These are phyloP conservation scores for Crotalus helleri DNA, from an alignment of 2,113 vertebrate genomes.

Conservation along the genomic window DNA sequence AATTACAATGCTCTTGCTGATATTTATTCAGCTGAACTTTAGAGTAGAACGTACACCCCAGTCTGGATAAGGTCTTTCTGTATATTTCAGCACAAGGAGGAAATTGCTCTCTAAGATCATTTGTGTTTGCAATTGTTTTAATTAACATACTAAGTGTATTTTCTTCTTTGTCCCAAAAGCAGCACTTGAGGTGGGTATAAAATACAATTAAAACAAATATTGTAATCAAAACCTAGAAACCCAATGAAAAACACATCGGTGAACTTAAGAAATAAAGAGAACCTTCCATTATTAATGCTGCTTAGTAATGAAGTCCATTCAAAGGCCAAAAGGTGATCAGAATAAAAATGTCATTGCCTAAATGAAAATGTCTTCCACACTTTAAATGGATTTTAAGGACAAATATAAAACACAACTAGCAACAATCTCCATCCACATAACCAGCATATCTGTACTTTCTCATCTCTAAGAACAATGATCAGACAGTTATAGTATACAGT, in stretches of 20 bases:
- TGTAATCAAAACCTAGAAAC: background rate
- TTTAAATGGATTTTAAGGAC: background rate
- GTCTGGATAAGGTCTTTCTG: constrained; percentile 62
- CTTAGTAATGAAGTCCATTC: background rate
- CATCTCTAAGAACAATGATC: background rate
- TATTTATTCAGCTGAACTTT: constrained; percentile 81
- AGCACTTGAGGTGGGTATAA: background rate
- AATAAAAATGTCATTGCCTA: background rate
- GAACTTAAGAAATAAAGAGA: background rate
- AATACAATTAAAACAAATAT: background rate
- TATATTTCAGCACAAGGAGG: constrained; percentile 25
- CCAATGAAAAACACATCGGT: background rate
- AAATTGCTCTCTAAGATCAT: background rate
- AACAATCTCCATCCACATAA: background rate
- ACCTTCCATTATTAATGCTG: background rate
- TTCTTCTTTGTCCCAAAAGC: background rate
- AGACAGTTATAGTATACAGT: no score
- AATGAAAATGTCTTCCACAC: background rate
- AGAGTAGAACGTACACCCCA: constrained; percentile 56
- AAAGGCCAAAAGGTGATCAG: background rate
- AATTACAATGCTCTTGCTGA: constrained; percentile 70
- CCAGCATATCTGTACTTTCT: background rate
- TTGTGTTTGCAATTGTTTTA: background rate
- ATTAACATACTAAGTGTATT: background rate
- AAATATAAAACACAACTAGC: background rate